Evolutionary conservation across 2,888 invertebrate genomes (phyloP).

Genomic region (Coleophora deauratella): DNA sequence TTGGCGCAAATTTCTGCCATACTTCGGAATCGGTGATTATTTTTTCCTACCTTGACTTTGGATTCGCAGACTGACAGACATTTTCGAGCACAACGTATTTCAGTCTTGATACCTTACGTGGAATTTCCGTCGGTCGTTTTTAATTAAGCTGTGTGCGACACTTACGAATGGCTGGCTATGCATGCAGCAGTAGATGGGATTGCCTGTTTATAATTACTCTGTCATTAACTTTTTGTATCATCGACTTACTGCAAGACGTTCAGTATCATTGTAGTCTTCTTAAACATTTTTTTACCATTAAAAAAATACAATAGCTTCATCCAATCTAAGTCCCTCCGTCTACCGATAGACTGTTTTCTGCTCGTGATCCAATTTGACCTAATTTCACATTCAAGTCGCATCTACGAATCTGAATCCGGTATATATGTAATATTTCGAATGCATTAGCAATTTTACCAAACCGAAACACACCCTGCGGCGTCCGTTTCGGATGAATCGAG

Average conservation of each 20-base stretch:
- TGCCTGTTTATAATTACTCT: too few relatives aligned
- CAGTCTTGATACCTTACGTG: slow-evolving; percentile 36
- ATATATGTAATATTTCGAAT: slow-evolving; percentile 44
- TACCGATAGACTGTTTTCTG: slow-evolving; percentile 47
- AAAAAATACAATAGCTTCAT: too few relatives aligned
- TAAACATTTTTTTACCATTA: too few relatives aligned
- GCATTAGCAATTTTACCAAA: slow-evolving; percentile 52
- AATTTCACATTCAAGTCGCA: slow-evolving; percentile 64
- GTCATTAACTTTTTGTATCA: too few relatives aligned
- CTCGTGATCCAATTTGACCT: slow-evolving; percentile 59
- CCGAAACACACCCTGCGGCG: slow-evolving; percentile 21
- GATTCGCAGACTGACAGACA: slow-evolving; percentile 64
- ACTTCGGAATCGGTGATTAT: slow-evolving; percentile 70
- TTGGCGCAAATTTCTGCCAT: slow-evolving; percentile 72
- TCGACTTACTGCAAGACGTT: too few relatives aligned
- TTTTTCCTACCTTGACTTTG: slow-evolving; percentile 62
- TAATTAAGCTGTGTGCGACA: slow-evolving; percentile 36
- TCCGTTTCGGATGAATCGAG: slow-evolving; percentile 15
- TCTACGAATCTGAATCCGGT: slow-evolving; percentile 48
- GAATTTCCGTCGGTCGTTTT: slow-evolving; percentile 37
- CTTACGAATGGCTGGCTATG: too few relatives aligned
- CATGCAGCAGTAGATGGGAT: too few relatives aligned
- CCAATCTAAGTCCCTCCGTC: slow-evolving; percentile 7
- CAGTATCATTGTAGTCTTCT: too few relatives aligned
- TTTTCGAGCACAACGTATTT: slow-evolving; percentile 55